phyloP scores from a whole-genome alignment of 2,888 invertebrate species.

The Orthosia cruda region DNA sequence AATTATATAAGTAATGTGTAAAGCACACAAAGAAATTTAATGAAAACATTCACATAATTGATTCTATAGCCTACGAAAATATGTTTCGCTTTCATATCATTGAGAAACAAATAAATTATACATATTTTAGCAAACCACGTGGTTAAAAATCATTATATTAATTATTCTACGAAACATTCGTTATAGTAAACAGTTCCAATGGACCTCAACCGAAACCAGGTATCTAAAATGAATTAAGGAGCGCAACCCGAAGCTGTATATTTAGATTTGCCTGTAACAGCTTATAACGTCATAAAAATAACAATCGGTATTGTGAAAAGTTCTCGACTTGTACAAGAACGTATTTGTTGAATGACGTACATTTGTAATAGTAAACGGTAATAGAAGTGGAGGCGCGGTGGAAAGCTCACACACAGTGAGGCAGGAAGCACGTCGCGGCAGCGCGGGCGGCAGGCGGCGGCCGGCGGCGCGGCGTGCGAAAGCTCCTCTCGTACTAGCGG shows the following conservation, averaged over 20 bases:
- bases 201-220: neutral
- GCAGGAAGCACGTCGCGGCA: constrained; percentile 72
- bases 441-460: constrained; percentile 75
- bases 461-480: constrained; percentile 76
- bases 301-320: constrained; percentile 24
- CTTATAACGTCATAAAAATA: constrained; percentile 37
- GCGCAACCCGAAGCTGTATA: constrained; percentile 11
- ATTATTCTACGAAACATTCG: neutral
- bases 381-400: constrained; percentile 57
- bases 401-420: constrained; percentile 62
- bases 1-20: constrained; percentile 18
- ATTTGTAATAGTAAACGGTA: constrained; percentile 57
- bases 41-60: constrained; percentile 9
- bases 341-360: constrained; percentile 58
- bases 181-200: constrained; percentile 16
- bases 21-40: constrained; percentile 15
- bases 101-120: constrained; percentile 15
- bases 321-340: constrained; percentile 35
- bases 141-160: constrained; percentile 1
- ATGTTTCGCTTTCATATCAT: constrained; percentile 18
- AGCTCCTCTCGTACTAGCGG: constrained; percentile 89
- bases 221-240: constrained; percentile 20
- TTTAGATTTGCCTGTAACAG: constrained; percentile 28
- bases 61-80: constrained; percentile 18
- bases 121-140: constrained; percentile 1